Conservation (phyloP, 2,113 vertebrate species). For the Benitochromis conjunctus region DNA sequence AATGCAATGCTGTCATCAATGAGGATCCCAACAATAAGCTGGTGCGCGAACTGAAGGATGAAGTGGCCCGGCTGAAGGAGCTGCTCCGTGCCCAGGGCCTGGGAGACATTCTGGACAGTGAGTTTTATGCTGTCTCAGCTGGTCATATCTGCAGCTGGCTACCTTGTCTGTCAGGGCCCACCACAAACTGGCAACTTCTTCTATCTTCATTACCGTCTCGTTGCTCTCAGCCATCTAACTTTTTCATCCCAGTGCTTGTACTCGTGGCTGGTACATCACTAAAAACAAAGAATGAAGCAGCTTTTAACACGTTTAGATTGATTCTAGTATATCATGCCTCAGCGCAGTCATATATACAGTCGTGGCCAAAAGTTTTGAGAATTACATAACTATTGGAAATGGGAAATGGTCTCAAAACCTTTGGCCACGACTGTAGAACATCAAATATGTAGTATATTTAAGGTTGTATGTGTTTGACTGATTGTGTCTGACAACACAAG, state of each 20-base stretch:
- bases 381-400: no score
- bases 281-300: not conserved
- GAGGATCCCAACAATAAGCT: conserved; percentile 97
- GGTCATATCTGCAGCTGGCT: not conserved
- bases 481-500: not conserved
- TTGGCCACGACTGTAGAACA: no score
- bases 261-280: not conserved
- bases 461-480: not conserved
- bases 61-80: conserved; percentile 91
- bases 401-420: no score
- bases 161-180: not conserved
- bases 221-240: not conserved
- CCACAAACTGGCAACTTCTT: not conserved
- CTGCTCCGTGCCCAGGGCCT: conserved; percentile 94
- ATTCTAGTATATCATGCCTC: not conserved
- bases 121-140: conserved; percentile 65
- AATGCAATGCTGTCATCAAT: conserved; percentile 98
- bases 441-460: not conserved
- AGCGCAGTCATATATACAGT: not conserved
- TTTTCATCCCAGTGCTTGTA: conserved; percentile 4
- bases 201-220: conserved; percentile 7
- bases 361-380: no score
- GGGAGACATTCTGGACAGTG: conserved; percentile 97
- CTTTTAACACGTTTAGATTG: not conserved
- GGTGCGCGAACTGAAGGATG: conserved; percentile 95